Conservation (phyloP, 2,888 invertebrate genomes). For the Cerceris ruficornis region DNA sequence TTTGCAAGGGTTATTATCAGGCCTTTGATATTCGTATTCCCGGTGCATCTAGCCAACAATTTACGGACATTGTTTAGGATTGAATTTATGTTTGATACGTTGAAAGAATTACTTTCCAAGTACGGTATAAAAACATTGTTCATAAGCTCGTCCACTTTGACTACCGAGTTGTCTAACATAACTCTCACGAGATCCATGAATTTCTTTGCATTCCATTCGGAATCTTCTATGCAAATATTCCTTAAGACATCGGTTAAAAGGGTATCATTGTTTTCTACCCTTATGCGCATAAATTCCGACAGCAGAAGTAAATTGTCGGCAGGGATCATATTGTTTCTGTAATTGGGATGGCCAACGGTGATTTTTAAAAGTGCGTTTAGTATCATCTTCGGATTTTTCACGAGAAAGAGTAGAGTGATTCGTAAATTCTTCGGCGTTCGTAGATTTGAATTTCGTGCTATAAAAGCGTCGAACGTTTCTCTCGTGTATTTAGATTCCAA, state of each 20-base stretch:
- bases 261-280: constrained; percentile 50
- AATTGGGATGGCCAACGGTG: constrained; percentile 67
- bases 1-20: constrained; percentile 54
- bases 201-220: constrained; percentile 65
- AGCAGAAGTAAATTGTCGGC: constrained; percentile 67
- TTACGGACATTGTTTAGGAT: constrained; percentile 57
- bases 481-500: constrained; percentile 64
- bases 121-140: constrained; percentile 70
- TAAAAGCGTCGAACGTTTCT: constrained; percentile 65
- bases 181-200: constrained; percentile 60
- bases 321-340: constrained; percentile 65
- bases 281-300: constrained; percentile 68
- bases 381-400: constrained; percentile 68
- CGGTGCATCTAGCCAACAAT: constrained; percentile 38
- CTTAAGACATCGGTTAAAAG: constrained; percentile 52
- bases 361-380: constrained; percentile 71
- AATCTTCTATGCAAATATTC: constrained; percentile 57
- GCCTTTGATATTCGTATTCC: constrained; percentile 26
- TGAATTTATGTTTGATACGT: constrained; percentile 49
- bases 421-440: constrained; percentile 43
- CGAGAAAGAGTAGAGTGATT: constrained; percentile 58
- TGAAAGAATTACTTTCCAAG: constrained; percentile 42
- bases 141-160: constrained; percentile 64
- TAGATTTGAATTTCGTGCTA: constrained; percentile 64
- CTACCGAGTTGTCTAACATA: constrained; percentile 44